A percentile compares a stretch with the other conserved stretches of the same genome.
Conservation (phyloP, 2,797 vertebrate genomes). For the Dromococcyx pavoninus region DNA sequence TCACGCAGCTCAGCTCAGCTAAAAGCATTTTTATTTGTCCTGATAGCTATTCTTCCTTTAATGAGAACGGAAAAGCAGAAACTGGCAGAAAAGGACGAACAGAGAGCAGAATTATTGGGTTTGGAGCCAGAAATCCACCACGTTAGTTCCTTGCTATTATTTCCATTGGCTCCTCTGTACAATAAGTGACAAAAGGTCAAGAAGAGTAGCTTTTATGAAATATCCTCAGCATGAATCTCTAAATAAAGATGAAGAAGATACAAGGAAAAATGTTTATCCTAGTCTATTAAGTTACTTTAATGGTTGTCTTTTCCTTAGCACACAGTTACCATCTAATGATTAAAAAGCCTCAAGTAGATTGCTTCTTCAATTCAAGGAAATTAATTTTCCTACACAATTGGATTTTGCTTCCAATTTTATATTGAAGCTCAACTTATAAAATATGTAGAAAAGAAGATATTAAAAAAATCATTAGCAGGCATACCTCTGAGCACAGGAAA, state of each 20-base stretch:
- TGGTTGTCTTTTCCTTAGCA: slow-evolving; percentile 45
- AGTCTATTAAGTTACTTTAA: slow-evolving; percentile 61
- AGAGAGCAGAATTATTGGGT: not conserved
- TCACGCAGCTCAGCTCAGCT: not conserved
- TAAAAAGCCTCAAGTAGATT: slow-evolving; percentile 64
- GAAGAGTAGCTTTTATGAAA: slow-evolving; percentile 50
- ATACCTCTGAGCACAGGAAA: not conserved
- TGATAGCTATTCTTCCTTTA: not conserved
- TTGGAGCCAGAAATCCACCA: not conserved
- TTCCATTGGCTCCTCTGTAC: slow-evolving; percentile 20
- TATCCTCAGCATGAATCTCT: slow-evolving; percentile 45
- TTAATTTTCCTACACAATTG: slow-evolving; percentile 53
- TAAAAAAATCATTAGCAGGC: slow-evolving; percentile 29
- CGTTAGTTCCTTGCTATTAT: not conserved
- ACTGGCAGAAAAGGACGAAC: slow-evolving; percentile 15
- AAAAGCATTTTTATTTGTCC: slow-evolving; percentile 42
- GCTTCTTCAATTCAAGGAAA: slow-evolving; percentile 56
- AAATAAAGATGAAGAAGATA: slow-evolving; percentile 60
- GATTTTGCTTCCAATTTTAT: slow-evolving; percentile 55
- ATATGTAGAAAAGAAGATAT: slow-evolving; percentile 7
- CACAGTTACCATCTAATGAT: slow-evolving; percentile 51
- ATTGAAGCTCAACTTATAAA: slow-evolving; percentile 32
- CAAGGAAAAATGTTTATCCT: slow-evolving; percentile 34
- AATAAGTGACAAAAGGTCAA: slow-evolving; percentile 45
- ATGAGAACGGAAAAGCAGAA: slow-evolving; percentile 11